Conservation (phyloP, 2,888 invertebrate species). For the Camponotus fellah region DNA sequence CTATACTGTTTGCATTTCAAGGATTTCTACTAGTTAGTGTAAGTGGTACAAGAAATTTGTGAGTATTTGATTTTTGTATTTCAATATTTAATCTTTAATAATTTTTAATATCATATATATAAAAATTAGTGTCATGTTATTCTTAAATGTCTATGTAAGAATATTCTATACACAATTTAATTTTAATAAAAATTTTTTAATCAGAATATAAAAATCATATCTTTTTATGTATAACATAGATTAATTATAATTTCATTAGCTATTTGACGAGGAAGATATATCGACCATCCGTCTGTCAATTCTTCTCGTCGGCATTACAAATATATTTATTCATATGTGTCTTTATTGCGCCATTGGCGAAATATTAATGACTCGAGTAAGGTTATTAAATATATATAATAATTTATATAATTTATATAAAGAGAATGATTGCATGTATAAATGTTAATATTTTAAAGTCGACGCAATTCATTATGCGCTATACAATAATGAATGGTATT, state of each 20-base stretch:
- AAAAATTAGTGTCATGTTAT: neutral
- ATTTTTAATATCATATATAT: neutral
- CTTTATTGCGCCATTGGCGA: constrained; percentile 55
- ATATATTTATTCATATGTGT: constrained; percentile 24
- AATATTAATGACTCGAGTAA: constrained; percentile 35
- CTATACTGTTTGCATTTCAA: neutral
- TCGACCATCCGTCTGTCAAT: neutral
- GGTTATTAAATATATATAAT: constrained; percentile 5
- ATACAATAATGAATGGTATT: constrained; percentile 45
- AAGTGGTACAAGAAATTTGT: neutral
- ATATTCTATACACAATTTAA: too few relatives aligned
- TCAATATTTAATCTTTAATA: neutral
- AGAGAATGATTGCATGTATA: too few relatives aligned
- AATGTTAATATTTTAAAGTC: constrained; percentile 28
- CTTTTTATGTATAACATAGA: neutral
- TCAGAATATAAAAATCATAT: neutral
- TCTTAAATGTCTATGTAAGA: neutral
- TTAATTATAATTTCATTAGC: constrained; percentile 13
- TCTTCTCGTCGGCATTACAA: neutral
- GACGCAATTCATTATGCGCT: constrained; percentile 33
- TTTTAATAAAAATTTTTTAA: neutral
- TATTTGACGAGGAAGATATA: neutral
- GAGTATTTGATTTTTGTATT: too few relatives aligned
- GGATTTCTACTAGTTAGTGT: constrained; percentile 1
- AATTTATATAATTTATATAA: neutral